A percentile compares a stretch with the other conserved stretches of the same genome.
These are phyloP conservation scores for Syngnathoides biaculeatus DNA, from an alignment of 2,113 vertebrate genomes.

Conservation along the genomic window DNA sequence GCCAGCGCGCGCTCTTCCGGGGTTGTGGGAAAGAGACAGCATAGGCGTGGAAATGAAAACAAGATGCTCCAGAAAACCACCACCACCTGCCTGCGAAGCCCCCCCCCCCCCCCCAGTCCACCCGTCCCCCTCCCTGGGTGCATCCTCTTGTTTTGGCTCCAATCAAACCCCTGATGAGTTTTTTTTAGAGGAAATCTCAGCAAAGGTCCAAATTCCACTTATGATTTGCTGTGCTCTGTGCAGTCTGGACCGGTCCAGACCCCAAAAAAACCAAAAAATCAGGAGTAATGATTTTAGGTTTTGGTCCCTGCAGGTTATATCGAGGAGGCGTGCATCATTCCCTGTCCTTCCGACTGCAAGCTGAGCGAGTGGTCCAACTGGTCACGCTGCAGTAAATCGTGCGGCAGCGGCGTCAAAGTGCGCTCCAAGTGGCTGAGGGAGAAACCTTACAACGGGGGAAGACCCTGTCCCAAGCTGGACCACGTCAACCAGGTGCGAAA, in stretches of 20 bases:
- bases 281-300: background rate
- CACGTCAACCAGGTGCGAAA: constrained; percentile 91
- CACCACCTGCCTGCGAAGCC: too few relatives aligned
- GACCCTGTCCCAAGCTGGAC: constrained; percentile 95
- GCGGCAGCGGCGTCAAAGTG: constrained; percentile 96
- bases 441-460: constrained; percentile 94
- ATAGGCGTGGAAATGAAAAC: background rate
- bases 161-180: too few relatives aligned
- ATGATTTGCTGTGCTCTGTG: too few relatives aligned
- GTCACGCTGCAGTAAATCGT: constrained; percentile 97
- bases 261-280: background rate
- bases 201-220: too few relatives aligned
- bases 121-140: too few relatives aligned
- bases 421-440: constrained; percentile 96
- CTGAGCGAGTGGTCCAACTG: constrained; percentile 99
- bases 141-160: too few relatives aligned
- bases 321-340: constrained; percentile 94
- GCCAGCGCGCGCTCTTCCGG: background rate
- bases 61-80: background rate
- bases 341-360: constrained; percentile 95
- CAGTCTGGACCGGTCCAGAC: background rate
- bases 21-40: background rate
- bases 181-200: too few relatives aligned
- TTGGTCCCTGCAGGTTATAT: constrained; percentile 80
- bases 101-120: too few relatives aligned